Evolutionary conservation across 1,140 invertebrate genomes (phyloP).

Genomic region (Acromyrmex heyeri): DNA sequence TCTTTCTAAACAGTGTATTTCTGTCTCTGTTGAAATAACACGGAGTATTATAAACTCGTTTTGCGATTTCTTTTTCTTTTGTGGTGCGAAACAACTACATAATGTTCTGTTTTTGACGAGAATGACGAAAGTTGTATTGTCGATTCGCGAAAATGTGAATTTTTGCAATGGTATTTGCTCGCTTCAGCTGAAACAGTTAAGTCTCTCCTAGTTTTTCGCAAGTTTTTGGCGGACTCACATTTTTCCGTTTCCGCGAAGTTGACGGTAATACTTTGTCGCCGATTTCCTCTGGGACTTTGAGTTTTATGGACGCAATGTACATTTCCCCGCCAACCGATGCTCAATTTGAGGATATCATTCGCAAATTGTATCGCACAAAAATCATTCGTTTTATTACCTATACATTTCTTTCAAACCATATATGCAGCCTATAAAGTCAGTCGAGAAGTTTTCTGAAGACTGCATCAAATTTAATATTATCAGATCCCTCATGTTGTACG

Average conservation of each 20-base stretch:
- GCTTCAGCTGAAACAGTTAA: slow-evolving; percentile 6
- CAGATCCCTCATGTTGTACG: neutral
- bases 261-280: slow-evolving; percentile 25
- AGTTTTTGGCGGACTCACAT: slow-evolving; percentile 16
- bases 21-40: neutral
- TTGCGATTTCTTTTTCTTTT: neutral
- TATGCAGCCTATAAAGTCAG: neutral
- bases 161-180: neutral
- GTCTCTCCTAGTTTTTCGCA: slow-evolving; percentile 20
- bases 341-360: slow-evolving; percentile 19
- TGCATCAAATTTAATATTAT: slow-evolving; percentile 17
- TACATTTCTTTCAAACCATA: neutral
- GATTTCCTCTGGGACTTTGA: slow-evolving; percentile 55
- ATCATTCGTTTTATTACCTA: slow-evolving; percentile 26
- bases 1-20: neutral
- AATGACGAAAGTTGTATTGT: neutral
- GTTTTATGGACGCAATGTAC: slow-evolving; percentile 43
- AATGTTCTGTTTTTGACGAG: neutral
- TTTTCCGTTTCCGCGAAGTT: neutral
- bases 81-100: neutral
- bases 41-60: neutral
- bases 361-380: slow-evolving; percentile 40
- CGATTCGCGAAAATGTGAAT: neutral
- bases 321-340: slow-evolving; percentile 11
- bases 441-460: neutral